Evolutionary conservation across 2,113 vertebrate genomes (phyloP).

Genomic region (Monarcha castaneiventris): DNA sequence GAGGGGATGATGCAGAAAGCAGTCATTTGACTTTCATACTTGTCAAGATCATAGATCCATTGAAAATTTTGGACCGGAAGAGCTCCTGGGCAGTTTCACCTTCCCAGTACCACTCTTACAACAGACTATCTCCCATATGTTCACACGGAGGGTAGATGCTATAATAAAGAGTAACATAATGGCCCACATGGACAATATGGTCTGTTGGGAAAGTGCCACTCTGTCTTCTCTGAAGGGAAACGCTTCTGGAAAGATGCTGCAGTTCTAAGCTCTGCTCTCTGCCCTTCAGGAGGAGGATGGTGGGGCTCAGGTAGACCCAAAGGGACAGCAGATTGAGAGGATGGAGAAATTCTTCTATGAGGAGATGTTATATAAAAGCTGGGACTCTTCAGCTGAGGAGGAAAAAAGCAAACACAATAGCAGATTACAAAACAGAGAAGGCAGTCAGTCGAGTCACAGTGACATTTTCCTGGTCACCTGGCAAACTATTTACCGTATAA

Average conservation of each 20-base stretch:
- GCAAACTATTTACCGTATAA: neutral
- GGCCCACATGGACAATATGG: neutral
- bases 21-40: neutral
- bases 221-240: neutral
- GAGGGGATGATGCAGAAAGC: neutral
- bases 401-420: neutral
- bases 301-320: neutral
- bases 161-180: neutral
- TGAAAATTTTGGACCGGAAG: neutral
- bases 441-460: fast-evolving
- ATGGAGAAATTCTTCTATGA: neutral
- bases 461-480: neutral
- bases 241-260: neutral
- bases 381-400: neutral
- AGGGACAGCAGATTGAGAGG: neutral
- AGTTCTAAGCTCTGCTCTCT: neutral
- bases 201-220: neutral
- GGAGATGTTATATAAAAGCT: neutral
- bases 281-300: neutral
- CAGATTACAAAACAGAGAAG: neutral
- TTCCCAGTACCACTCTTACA: neutral
- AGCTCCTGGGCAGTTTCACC: neutral
- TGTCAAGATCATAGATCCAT: neutral
- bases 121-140: neutral
- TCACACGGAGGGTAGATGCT: neutral